Conservation (phyloP, 1,140 invertebrate genomes). For the Varroa destructor region DNA sequence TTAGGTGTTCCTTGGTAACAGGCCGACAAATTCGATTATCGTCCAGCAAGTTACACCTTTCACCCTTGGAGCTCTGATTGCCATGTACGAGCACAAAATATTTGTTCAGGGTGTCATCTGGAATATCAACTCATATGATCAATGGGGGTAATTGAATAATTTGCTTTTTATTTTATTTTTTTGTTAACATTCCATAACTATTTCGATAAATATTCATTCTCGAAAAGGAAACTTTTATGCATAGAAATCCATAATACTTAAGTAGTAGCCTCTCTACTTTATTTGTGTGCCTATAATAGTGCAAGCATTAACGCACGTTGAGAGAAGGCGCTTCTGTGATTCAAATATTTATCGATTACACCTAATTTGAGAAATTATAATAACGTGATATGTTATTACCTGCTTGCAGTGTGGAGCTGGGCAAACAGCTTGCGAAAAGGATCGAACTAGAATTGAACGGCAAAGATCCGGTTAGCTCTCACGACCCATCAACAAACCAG, state of each 20-base stretch:
- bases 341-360: no score
- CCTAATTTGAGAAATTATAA: no score
- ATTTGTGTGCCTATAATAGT: no score
- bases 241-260: no score
- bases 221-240: no score
- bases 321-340: no score
- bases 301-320: no score
- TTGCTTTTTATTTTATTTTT: slow-evolving; percentile 29
- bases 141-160: slow-evolving; percentile 73
- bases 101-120: slow-evolving; percentile 96
- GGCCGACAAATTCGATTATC: slow-evolving; percentile 94
- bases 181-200: slow-evolving; percentile 13
- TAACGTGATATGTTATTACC: no score
- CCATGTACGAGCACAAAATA: slow-evolving; percentile 98
- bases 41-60: slow-evolving; percentile 84
- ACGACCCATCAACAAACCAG: slow-evolving; percentile 84
- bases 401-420: slow-evolving; percentile 70
- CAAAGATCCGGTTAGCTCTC: slow-evolving; percentile 47
- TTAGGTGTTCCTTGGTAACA: slow-evolving; percentile 81
- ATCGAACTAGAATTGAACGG: slow-evolving; percentile 82
- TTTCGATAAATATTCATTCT: no score
- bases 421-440: slow-evolving; percentile 92
- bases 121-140: slow-evolving; percentile 99
- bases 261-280: no score
- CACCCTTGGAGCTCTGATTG: slow-evolving; percentile 85